A percentile compares a stretch with the other conserved stretches of the same genome.
These are phyloP conservation scores for Hydrochoerus hydrochaeris DNA, from an alignment of 2,113 vertebrate species.

Conservation along the genomic window DNA sequence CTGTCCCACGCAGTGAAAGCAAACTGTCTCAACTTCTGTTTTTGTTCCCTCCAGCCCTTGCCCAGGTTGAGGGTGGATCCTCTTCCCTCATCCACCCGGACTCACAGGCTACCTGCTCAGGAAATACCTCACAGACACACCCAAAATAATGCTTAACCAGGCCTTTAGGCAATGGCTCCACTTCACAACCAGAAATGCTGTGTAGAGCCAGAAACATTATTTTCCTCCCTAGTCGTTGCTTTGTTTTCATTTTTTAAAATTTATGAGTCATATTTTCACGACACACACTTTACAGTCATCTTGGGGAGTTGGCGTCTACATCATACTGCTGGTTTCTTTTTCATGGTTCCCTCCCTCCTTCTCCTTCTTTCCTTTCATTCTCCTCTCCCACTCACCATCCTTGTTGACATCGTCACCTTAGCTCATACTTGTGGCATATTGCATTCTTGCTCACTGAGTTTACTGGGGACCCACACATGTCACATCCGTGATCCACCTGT, in stretches of 20 bases:
- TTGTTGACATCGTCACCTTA: background rate
- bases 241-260: background rate
- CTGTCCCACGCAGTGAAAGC: background rate
- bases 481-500: background rate
- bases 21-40: background rate
- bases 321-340: background rate
- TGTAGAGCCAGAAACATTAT: background rate
- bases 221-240: background rate
- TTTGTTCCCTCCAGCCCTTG: background rate
- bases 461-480: background rate
- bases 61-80: background rate
- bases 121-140: background rate
- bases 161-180: background rate
- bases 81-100: background rate
- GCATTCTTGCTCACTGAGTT: background rate
- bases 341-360: background rate
- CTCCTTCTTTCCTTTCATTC: background rate
- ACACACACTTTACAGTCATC: background rate
- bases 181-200: background rate
- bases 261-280: background rate
- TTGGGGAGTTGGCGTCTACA: background rate
- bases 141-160: background rate
- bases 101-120: background rate
- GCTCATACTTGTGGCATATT: background rate
- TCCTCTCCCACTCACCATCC: background rate